phyloP scores from a whole-genome alignment of 2,113 vertebrate genomes.

The Periophthalmus modestus region DNA sequence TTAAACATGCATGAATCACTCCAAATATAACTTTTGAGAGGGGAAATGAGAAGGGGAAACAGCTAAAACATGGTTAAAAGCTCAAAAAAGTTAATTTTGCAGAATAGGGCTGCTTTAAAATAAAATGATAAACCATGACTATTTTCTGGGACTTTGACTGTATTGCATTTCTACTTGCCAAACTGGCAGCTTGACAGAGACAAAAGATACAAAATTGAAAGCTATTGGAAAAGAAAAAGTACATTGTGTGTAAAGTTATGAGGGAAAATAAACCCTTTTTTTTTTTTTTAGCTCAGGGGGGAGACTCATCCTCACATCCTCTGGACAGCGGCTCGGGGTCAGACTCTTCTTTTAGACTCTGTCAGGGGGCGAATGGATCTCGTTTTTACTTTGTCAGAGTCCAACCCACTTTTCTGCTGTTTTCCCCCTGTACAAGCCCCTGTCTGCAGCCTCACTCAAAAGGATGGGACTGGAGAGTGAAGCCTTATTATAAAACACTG shows the following conservation, averaged over 20 bases:
- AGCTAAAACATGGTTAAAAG: too few species aligned
- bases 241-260: neutral
- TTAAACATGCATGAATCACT: too few species aligned
- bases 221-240: too few species aligned
- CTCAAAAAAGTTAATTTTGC: too few species aligned
- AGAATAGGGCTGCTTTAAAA: too few species aligned
- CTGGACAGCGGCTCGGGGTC: conserved; percentile 29
- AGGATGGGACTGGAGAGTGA: neutral
- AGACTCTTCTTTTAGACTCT: conserved; percentile 23
- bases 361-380: conserved; percentile 14
- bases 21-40: too few species aligned
- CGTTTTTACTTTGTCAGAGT: conserved; percentile 40
- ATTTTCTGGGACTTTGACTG: too few species aligned
- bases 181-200: neutral
- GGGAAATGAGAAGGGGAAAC: too few species aligned
- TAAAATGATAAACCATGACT: too few species aligned
- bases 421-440: neutral
- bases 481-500: conserved; percentile 4
- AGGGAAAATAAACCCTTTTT: conserved; percentile 4
- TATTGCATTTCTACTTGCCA: too few species aligned
- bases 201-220: too few species aligned
- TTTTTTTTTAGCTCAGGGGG: conserved; percentile 26
- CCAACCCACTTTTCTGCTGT: conserved; percentile 31
- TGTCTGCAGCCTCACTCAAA: neutral
- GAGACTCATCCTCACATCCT: conserved; percentile 26